Conservation (phyloP, 1,140 invertebrate genomes). For the Euura lappo region DNA sequence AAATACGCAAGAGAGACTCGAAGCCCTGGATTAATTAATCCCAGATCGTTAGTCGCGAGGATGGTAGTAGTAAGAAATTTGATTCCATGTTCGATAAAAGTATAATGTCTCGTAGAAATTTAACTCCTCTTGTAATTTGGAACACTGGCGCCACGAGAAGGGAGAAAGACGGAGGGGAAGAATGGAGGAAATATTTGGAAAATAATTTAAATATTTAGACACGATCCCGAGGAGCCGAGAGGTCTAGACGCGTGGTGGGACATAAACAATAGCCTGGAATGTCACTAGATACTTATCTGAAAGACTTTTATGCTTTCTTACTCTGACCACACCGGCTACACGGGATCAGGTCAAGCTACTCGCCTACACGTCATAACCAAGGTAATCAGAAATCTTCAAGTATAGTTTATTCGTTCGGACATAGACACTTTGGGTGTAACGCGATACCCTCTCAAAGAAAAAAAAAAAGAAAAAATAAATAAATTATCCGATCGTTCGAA, state of each 20-base stretch:
- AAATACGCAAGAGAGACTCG: not conserved
- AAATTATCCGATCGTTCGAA: too few relatives aligned
- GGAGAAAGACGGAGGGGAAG: too few relatives aligned
- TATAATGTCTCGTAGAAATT: not conserved
- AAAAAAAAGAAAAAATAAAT: too few relatives aligned
- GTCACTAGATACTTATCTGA: conserved; percentile 37
- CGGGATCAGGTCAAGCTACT: conserved; percentile 21
- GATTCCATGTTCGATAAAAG: not conserved
- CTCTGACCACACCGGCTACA: conserved; percentile 35
- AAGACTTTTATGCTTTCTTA: conserved; percentile 45
- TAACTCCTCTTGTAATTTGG: conserved; percentile 12
- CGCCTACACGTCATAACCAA: conserved; percentile 28
- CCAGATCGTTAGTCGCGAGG: not conserved
- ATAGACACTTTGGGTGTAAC: conserved; percentile 26
- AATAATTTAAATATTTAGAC: conserved; percentile 41
- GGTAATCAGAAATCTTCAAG: conserved; percentile 16
- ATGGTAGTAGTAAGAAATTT: not conserved
- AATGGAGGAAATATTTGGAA: too few relatives aligned
- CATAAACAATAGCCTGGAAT: conserved; percentile 38
- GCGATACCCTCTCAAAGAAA: not conserved
- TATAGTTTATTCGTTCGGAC: conserved; percentile 25
- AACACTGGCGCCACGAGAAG: not conserved
- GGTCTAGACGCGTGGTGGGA: conserved; percentile 9
- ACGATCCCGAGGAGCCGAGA: not conserved
- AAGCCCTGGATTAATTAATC: not conserved